Base-by-base conservation (phyloP, 1,140 invertebrate species). In the Drosophila grimshawi region DNA sequence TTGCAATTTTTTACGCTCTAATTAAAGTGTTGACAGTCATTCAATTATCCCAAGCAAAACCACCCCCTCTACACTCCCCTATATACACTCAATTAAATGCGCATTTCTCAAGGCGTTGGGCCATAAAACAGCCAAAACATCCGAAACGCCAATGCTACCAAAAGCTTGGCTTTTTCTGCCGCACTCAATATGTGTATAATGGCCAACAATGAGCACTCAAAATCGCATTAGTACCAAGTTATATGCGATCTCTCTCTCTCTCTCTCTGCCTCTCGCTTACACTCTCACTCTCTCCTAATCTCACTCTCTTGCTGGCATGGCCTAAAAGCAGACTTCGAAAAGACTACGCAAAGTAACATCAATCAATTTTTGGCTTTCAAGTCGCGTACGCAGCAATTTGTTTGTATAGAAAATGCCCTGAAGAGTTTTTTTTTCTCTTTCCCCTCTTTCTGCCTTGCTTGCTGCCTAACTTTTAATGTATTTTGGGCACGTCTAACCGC, bases 351-450 rank as follows among this genome's bases (percentile, higher is more conserved):
- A 86, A 82, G 83, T 73, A 80, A 89, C 85, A 89, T 89, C 85
- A 81, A 89, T 89, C 85, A 89, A 85, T 89, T 89, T 66, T 89
- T 89, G 55, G 85, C 75, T 89, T 89, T 89, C 85, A 85, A 81
- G 85, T 89, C 85, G 85, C 85, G 85, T 89, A 89, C 85, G 78
- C 80, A 65, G 85, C 85, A 89, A 89, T 89, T 89, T 89, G 85
- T 89, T 89, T 89, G 85, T 89, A 85, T 89, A 89, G 80, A 88
- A 90, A 89, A 89, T 80, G 62, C 45, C 37, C 46, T 59, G 67
- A 72, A 80, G 85, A 76, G 81, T 68, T 76, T 81, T 81, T 81
- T 76, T 19, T 19, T 61, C 11, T 8, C 11, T 37, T 11, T n/a
- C 5, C 32, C 48, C 60, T 6, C 35, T 35, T 48, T 32, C 56